phyloP scores from a whole-genome alignment of 1,140 invertebrate species.

The Bombus difficillimus region DNA sequence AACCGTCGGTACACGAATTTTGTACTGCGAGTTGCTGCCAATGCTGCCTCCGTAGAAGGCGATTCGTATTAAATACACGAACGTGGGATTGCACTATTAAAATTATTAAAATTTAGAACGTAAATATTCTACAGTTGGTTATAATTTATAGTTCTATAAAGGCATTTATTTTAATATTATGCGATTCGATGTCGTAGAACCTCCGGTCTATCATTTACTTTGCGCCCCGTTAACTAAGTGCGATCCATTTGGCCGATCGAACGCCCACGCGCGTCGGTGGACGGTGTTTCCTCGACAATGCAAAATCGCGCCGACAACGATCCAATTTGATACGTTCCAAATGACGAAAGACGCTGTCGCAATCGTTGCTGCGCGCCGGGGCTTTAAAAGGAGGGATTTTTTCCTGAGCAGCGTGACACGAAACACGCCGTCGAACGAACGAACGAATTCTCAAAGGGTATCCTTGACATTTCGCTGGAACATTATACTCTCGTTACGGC shows the following conservation, averaged over 20 bases:
- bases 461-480: slow-evolving; percentile 49
- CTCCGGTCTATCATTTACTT: background rate
- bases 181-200: no score
- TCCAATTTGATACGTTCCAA: slow-evolving; percentile 15
- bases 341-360: slow-evolving; percentile 33
- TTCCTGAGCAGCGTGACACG: slow-evolving; percentile 7
- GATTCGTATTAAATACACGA: no score
- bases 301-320: slow-evolving; percentile 8
- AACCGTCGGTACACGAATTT: background rate
- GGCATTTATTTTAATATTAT: no score
- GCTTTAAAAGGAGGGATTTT: slow-evolving; percentile 11
- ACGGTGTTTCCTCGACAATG: slow-evolving; percentile 3
- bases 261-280: background rate
- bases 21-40: no score
- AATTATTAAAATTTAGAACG: no score
- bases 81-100: no score
- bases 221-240: background rate
- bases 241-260: background rate
- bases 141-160: no score
- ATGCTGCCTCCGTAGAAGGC: background rate
- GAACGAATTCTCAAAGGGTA: slow-evolving; percentile 23
- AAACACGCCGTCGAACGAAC: background rate
- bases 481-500: slow-evolving; percentile 33
- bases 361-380: background rate
- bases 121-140: no score